Base-by-base conservation (phyloP, 2,113 vertebrate species). In the Noctilio leporinus region DNA sequence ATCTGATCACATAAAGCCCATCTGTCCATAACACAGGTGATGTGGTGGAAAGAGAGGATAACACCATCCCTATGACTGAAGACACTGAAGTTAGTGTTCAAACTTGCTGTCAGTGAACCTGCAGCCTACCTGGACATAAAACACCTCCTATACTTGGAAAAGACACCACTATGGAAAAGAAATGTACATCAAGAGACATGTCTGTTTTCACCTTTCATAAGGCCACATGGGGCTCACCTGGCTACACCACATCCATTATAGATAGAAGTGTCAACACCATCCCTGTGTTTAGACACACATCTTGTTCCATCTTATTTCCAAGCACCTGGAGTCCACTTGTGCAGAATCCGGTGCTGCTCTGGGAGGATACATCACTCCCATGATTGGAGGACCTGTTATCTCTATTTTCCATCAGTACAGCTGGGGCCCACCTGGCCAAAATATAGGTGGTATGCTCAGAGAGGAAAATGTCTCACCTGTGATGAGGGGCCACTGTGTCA, bases 11-110 rank as follows among this genome's bases (percentile, higher is more conserved):
- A 1, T n/a, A 5, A 19, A 7, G 6, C 5, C 17, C 3, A 11
- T 2, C 19, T 64, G 5, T 19, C 51, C 7, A 7, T 3, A 40
- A 2, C 1, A 55, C 4, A 65, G 3, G 17, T 2, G 20, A 8
- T 20, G 3, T 47, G 3, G 28, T 10, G 28, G 38, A 4, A 1
- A 4, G 35, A 69, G 6, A 10, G 26, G 6, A 35, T 9, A 1
- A 3, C 0, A 8, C 5, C 5, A 38, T 14, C 7, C 22, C 53
- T 11, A 28, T 1, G 11, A 1, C 3, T 8, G 2, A 3, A 70
- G 3, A 1, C 5, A 10, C 28, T 62, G 30, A 11, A 30, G 0
- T 0, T 30, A 53, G 33, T 70, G 6, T 10, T 28, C 15, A 9
- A 49, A 28, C 12, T 43, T 62, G 20, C 4, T 16, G 26, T 55